Percentiles rank a stretch among this genome's conserved stretches.
Conservation (phyloP, 2,888 invertebrate genomes). For the Agriopis leucophaearia region DNA sequence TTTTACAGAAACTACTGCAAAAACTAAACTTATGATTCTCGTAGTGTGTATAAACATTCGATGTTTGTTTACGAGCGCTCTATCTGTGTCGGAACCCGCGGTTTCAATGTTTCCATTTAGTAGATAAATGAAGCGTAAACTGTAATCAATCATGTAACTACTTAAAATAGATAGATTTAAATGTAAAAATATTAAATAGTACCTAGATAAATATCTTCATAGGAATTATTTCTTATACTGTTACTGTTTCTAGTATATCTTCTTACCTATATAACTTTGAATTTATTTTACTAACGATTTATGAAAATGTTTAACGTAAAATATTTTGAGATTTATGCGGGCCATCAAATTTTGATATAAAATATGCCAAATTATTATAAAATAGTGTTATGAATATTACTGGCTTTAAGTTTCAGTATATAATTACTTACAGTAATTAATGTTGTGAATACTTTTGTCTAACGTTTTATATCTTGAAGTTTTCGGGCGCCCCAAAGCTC, state of each 20-base stretch:
- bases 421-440: conserved; percentile 44
- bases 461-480: conserved; percentile 33
- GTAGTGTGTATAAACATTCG: conserved; percentile 38
- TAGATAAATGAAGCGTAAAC: conserved; percentile 73
- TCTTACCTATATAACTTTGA: conserved; percentile 58
- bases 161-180: conserved; percentile 71
- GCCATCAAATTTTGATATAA: conserved; percentile 68
- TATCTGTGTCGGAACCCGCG: conserved; percentile 28
- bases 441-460: conserved; percentile 35
- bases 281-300: conserved; percentile 67
- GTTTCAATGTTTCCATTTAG: conserved; percentile 49
- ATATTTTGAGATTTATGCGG: conserved; percentile 64
- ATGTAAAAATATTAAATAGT: conserved; percentile 72
- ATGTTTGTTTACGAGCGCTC: conserved; percentile 22
- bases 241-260: conserved; percentile 61
- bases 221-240: conserved; percentile 68
- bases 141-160: conserved; percentile 68
- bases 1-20: conserved; percentile 35
- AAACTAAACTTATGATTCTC: conserved; percentile 42
- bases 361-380: conserved; percentile 73
- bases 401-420: conserved; percentile 56
- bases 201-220: conserved; percentile 66
- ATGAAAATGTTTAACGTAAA: conserved; percentile 57
- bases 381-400: conserved; percentile 55
- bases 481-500: conserved; percentile 26